Percentiles rank a stretch among this genome's conserved stretches.
Conservation (phyloP, 1,140 invertebrate species). For the Mizuhopecten yessoensis region DNA sequence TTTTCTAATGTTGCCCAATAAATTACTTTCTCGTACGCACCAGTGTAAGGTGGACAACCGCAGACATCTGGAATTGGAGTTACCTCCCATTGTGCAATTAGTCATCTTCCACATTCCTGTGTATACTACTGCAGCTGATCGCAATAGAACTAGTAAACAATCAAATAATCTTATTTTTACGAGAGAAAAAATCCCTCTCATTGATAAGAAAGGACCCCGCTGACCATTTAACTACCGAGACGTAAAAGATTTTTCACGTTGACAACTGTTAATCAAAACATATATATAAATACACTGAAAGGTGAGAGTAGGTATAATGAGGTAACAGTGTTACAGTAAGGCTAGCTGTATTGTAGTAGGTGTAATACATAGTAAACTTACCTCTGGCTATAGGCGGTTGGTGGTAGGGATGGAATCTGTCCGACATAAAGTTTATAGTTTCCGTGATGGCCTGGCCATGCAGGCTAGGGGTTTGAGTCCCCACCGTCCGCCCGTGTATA, state of each 20-base stretch:
- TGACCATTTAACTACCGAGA: not conserved
- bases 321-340: no score
- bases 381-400: slow-evolving; percentile 29
- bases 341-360: not conserved
- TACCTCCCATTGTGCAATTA: slow-evolving; percentile 33
- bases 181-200: not conserved
- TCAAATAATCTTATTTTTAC: not conserved
- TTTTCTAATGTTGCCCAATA: no score
- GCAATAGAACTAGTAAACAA: not conserved
- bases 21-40: not conserved
- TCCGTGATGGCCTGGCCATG: not conserved
- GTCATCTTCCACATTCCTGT: slow-evolving; percentile 37
- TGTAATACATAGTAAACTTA: not conserved
- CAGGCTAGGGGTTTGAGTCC: slow-evolving; percentile 30
- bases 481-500: slow-evolving; percentile 36
- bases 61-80: not conserved
- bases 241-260: not conserved
- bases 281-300: not conserved
- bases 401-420: slow-evolving; percentile 29
- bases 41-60: slow-evolving; percentile 31
- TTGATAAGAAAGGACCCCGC: no score
- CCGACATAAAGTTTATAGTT: not conserved
- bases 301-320: no score
- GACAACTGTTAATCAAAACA: slow-evolving; percentile 11
- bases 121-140: not conserved